A percentile compares a stretch with the other conserved stretches of the same genome.
These are phyloP conservation scores for Chlorops oryzae DNA, from an alignment of 1,140 invertebrate species.

Conservation along the genomic window DNA sequence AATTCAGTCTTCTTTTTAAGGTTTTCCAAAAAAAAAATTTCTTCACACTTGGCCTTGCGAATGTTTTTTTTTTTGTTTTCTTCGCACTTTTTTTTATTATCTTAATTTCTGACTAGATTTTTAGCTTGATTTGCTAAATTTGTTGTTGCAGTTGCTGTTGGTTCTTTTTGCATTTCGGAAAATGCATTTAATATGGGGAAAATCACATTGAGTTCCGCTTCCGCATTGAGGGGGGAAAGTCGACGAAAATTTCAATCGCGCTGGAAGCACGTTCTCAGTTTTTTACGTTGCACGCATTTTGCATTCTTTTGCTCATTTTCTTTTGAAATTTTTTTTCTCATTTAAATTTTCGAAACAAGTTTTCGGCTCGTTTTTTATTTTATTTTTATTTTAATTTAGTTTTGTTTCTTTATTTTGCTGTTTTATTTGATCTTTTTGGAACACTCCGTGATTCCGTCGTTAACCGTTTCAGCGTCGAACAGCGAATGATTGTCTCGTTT, in stretches of 20 bases:
- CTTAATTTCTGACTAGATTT: too few species aligned
- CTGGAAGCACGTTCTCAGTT: too few species aligned
- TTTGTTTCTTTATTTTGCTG: slow-evolving; percentile 17
- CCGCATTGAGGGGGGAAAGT: too few species aligned
- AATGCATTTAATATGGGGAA: too few species aligned
- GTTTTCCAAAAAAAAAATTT: slow-evolving; percentile 11
- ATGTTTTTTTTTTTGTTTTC: slow-evolving; percentile 1
- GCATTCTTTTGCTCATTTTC: slow-evolving; percentile 8
- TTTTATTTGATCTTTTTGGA: slow-evolving; percentile 31
- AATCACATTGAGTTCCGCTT: too few species aligned
- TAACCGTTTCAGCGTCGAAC: slow-evolving; percentile 44
- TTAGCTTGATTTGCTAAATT: too few species aligned
- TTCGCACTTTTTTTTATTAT: slow-evolving; percentile 1
- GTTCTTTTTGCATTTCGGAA: too few species aligned
- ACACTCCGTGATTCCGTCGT: slow-evolving; percentile 35
- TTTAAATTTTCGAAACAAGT: neutral
- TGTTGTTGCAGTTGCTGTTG: too few species aligned
- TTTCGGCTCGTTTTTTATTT: slow-evolving; percentile 7
- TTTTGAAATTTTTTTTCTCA: neutral
- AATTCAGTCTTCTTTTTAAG: neutral
- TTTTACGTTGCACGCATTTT: too few species aligned
- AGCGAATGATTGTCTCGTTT: slow-evolving; percentile 41
- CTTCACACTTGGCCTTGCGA: neutral
- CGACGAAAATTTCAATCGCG: too few species aligned
- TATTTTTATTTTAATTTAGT: slow-evolving; percentile 14